These are phyloP conservation scores for Melanotaenia duboulayi DNA, from an alignment of 2,113 vertebrate genomes.

Conservation along the genomic window DNA sequence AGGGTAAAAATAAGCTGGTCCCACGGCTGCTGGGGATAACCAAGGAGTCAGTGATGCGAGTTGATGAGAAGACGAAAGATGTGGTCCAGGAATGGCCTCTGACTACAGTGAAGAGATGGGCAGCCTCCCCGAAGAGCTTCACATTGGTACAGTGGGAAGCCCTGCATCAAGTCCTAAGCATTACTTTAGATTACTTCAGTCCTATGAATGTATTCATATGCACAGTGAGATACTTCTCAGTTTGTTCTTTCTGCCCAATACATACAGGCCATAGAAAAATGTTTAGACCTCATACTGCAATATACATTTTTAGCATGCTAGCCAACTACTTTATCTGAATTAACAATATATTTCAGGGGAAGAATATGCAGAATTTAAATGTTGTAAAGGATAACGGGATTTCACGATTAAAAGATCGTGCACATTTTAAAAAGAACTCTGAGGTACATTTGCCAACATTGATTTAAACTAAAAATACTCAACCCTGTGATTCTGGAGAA, in stretches of 20 bases:
- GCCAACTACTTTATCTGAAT: conserved; percentile 39
- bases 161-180: conserved; percentile 8
- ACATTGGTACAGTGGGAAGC: conserved; percentile 88
- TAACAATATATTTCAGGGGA: conserved; percentile 48
- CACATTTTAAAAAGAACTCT: conserved; percentile 44
- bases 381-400: conserved; percentile 23
- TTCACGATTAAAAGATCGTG: conserved; percentile 58
- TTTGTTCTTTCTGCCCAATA: conserved; percentile 26
- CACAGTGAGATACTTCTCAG: neutral
- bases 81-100: conserved; percentile 98
- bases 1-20: conserved; percentile 97
- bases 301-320: conserved; percentile 44
- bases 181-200: neutral
- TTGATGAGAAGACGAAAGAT: conserved; percentile 98
- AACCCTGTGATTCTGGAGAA: conserved; percentile 21
- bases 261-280: conserved; percentile 32
- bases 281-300: conserved; percentile 24
- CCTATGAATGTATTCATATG: conserved; percentile 24
- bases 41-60: conserved; percentile 98
- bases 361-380: conserved; percentile 52
- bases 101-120: conserved; percentile 99
- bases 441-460: conserved; percentile 53
- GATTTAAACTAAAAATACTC: conserved; percentile 52
- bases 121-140: conserved; percentile 98
- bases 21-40: conserved; percentile 96